Evolutionary conservation across 2,888 invertebrate species (phyloP).

Genomic region (Xanthia icteritia): DNA sequence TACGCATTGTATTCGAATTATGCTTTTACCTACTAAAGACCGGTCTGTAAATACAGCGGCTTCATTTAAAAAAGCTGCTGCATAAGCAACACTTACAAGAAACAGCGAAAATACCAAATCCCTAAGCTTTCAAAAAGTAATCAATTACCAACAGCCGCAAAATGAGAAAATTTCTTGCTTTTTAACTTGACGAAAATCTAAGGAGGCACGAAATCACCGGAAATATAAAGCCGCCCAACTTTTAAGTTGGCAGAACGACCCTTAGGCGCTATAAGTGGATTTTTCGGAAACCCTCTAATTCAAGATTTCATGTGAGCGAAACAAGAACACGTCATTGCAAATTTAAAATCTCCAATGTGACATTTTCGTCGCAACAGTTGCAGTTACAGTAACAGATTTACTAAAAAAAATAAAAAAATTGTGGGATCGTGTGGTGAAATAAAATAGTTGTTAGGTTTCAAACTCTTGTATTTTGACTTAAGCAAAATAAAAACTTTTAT

Average conservation of each 20-base stretch:
- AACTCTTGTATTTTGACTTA: no score
- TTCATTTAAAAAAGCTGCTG: slow-evolving; percentile 16
- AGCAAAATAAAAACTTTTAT: no score
- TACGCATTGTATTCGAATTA: not conserved
- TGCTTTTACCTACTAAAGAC: not conserved
- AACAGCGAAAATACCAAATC: slow-evolving; percentile 22
- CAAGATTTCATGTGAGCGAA: not conserved
- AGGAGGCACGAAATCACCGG: slow-evolving; percentile 11
- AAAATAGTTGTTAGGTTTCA: no score
- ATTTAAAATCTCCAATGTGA: no score
- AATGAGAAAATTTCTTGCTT: slow-evolving; percentile 30
- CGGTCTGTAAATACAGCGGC: not conserved
- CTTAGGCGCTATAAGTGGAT: not conserved
- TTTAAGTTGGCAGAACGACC: slow-evolving; percentile 7
- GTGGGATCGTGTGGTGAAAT: no score
- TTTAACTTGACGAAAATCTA: slow-evolving; percentile 16
- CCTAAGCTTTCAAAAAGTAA: slow-evolving; percentile 39
- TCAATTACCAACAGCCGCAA: slow-evolving; percentile 40
- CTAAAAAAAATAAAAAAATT: no score
- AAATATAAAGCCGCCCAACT: slow-evolving; percentile 23
- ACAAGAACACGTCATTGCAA: not conserved
- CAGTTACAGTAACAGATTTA: no score
- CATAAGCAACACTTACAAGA: not conserved
- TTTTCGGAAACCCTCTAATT: not conserved
- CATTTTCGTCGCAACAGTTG: no score